A percentile compares a stretch with the other conserved stretches of the same genome.
These are phyloP conservation scores for Gymnosoma rotundatum DNA, from an alignment of 2,888 invertebrate species.

Conservation along the genomic window DNA sequence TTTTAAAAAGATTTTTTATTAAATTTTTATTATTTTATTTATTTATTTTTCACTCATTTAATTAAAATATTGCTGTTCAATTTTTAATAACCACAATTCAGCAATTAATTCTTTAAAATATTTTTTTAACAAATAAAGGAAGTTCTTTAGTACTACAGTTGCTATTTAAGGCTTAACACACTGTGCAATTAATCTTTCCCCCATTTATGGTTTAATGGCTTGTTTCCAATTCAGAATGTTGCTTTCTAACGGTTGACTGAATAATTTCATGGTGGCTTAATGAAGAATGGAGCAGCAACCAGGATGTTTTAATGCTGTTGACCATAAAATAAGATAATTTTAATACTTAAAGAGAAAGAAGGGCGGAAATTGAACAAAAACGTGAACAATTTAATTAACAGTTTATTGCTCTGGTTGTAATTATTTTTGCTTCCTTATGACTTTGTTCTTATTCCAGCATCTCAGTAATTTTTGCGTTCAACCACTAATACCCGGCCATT, in stretches of 20 bases:
- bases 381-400: not conserved
- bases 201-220: too few species aligned
- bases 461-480: conserved; percentile 31
- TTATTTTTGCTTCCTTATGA: too few species aligned
- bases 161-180: not conserved
- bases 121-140: too few species aligned
- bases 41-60: too few species aligned
- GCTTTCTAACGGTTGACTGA: conserved; percentile 29
- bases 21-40: too few species aligned
- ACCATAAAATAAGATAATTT: not conserved
- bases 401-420: not conserved
- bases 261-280: conserved; percentile 16
- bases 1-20: too few species aligned
- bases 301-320: not conserved
- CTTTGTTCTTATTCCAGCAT: not conserved
- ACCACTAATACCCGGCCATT: conserved; percentile 34
- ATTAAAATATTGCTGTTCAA: too few species aligned
- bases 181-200: conserved; percentile 19
- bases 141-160: too few species aligned
- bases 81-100: too few species aligned
- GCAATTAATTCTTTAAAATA: too few species aligned
- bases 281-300: not conserved
- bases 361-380: too few species aligned
- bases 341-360: conserved; percentile 2
- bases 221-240: too few species aligned